These are phyloP conservation scores for Noctua janthe DNA, from an alignment of 2,888 invertebrate species.

Conservation along the genomic window DNA sequence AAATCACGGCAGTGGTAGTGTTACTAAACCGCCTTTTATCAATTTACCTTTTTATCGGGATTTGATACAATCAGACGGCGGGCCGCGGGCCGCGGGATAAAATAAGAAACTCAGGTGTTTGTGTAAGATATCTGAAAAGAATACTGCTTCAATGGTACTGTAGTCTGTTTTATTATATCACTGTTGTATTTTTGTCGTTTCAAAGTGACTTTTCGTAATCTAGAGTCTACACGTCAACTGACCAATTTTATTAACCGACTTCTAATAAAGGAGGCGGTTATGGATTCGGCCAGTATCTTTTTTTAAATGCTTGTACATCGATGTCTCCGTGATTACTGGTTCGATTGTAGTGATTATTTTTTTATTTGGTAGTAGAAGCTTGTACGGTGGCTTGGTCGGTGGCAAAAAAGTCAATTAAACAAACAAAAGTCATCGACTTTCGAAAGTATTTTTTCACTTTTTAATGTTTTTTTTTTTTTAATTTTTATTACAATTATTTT, in stretches of 20 bases:
- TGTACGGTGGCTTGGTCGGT: too few species aligned
- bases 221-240: neutral
- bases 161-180: neutral
- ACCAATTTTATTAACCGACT: neutral
- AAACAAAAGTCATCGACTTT: too few species aligned
- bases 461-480: neutral
- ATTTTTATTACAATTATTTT: neutral
- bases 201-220: neutral
- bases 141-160: conserved; percentile 6
- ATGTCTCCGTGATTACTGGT: neutral
- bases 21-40: conserved; percentile 11
- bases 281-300: neutral
- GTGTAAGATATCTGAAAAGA: neutral
- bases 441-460: too few species aligned
- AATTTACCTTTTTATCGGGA: conserved; percentile 12
- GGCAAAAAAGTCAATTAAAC: too few species aligned
- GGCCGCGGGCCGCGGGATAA: neutral
- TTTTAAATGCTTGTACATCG: neutral
- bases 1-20: neutral
- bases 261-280: neutral
- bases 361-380: too few species aligned
- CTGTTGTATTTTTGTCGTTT: neutral
- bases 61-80: conserved; percentile 37
- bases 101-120: conserved; percentile 1
- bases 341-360: too few species aligned